Evolutionary conservation across 1,140 invertebrate species (phyloP).

Genomic region (Brachionus koreanus): DNA sequence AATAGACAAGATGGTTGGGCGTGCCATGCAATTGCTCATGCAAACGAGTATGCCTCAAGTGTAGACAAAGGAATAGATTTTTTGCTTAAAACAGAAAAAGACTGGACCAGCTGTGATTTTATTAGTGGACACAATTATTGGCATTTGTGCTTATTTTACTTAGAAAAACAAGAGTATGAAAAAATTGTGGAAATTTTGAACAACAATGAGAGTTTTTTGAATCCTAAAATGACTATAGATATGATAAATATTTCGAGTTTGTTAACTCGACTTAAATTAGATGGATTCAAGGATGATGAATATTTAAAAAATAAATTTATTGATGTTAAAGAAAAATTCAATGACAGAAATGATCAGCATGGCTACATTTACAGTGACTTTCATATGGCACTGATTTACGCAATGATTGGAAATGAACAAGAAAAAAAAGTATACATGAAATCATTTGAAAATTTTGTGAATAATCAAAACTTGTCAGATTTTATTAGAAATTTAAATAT

Average conservation of each 20-base stretch:
- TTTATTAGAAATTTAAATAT: constrained; percentile 29
- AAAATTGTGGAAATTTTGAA: not conserved
- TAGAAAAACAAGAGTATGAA: constrained; percentile 53
- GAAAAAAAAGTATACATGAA: not conserved
- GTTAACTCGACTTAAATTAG: constrained; percentile 11
- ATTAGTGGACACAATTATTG: constrained; percentile 63
- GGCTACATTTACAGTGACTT: constrained; percentile 34
- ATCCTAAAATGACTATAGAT: constrained; percentile 6
- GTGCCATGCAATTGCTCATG: constrained; percentile 63
- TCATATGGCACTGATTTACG: constrained; percentile 18
- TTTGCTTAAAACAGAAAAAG: constrained; percentile 57
- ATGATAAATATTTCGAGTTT: constrained; percentile 8
- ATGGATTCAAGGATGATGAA: not conserved
- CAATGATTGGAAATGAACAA: not conserved
- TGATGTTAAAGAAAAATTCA: constrained; percentile 8
- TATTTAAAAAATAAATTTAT: not conserved
- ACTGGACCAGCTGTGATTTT: constrained; percentile 61
- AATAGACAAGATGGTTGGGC: constrained; percentile 62
- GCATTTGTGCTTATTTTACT: constrained; percentile 62
- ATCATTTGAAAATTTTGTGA: not conserved
- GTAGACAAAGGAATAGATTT: constrained; percentile 61
- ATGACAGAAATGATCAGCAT: constrained; percentile 19
- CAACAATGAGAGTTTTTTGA: not conserved
- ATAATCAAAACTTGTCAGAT: not conserved
- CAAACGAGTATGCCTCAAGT: constrained; percentile 62